Percentiles rank a stretch among this genome's conserved stretches.
Conservation (phyloP, 1,140 invertebrate genomes). For the Drosophila orosa region DNA sequence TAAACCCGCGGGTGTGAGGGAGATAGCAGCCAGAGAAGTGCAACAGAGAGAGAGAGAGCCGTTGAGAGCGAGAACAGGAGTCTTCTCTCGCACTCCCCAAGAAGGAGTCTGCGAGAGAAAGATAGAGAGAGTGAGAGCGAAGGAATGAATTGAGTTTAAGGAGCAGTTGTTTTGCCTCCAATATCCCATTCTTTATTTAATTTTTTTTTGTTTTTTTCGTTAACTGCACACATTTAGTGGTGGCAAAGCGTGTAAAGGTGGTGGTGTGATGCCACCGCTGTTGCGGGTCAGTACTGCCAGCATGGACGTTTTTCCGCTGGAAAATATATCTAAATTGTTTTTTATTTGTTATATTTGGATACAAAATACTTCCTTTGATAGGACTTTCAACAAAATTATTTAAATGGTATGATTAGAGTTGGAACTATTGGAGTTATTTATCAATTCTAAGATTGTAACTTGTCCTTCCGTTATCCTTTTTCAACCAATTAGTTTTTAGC, state of each 20-base stretch:
- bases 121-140: slow-evolving; percentile 35
- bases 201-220: slow-evolving; percentile 48
- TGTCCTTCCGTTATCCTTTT: background rate
- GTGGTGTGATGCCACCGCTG: slow-evolving; percentile 33
- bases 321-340: background rate
- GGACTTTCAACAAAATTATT: background rate
- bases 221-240: slow-evolving; percentile 72
- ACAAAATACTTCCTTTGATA: background rate
- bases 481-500: background rate
- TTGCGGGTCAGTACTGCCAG: slow-evolving; percentile 1
- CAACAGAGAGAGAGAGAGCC: slow-evolving; percentile 2
- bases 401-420: no score
- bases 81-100: slow-evolving; percentile 7
- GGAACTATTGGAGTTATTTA: no score
- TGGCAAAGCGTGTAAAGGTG: slow-evolving; percentile 61
- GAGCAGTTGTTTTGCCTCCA: slow-evolving; percentile 46
- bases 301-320: background rate
- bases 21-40: slow-evolving; percentile 25
- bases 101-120: slow-evolving; percentile 66
- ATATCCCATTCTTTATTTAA: slow-evolving; percentile 31
- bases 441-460: no score
- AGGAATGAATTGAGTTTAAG: slow-evolving; percentile 55
- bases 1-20: slow-evolving; percentile 39
- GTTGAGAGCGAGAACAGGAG: slow-evolving; percentile 21
- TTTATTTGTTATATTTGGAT: background rate